phyloP scores from a whole-genome alignment of 2,113 vertebrate genomes.

The Strix aluco region DNA sequence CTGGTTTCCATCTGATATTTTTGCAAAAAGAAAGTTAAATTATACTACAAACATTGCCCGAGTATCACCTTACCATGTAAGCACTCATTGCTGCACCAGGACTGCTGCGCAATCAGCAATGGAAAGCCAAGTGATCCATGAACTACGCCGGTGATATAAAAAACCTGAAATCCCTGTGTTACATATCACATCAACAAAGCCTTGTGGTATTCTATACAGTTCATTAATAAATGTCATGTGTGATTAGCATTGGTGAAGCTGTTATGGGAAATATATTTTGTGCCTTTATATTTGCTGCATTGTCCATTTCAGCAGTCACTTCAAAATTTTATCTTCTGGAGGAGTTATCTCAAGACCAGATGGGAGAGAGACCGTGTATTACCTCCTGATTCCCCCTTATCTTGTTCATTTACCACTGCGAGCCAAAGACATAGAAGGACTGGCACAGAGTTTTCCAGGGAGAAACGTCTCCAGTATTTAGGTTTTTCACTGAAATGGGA shows the following conservation, averaged over 20 bases:
- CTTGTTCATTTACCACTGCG: neutral
- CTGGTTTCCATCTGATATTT: neutral
- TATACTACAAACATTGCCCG: accelerated
- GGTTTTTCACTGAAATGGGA: neutral
- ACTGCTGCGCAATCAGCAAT: neutral
- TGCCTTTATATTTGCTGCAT: neutral
- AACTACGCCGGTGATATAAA: neutral
- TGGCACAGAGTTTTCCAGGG: neutral
- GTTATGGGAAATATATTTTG: neutral
- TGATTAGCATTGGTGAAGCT: neutral
- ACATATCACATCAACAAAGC: neutral
- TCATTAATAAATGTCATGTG: neutral
- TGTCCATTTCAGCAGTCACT: neutral
- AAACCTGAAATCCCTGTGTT: neutral
- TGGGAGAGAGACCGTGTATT: neutral
- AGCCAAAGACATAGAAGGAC: neutral
- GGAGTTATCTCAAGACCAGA: neutral
- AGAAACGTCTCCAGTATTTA: neutral
- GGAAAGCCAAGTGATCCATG: neutral
- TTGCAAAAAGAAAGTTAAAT: neutral
- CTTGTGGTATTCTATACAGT: neutral
- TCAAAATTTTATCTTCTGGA: neutral
- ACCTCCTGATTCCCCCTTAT: neutral
- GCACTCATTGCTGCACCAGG: neutral
- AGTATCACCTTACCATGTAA: neutral